These are phyloP conservation scores for Amia ocellicauda DNA, from an alignment of 2,113 vertebrate genomes.

Conservation along the genomic window DNA sequence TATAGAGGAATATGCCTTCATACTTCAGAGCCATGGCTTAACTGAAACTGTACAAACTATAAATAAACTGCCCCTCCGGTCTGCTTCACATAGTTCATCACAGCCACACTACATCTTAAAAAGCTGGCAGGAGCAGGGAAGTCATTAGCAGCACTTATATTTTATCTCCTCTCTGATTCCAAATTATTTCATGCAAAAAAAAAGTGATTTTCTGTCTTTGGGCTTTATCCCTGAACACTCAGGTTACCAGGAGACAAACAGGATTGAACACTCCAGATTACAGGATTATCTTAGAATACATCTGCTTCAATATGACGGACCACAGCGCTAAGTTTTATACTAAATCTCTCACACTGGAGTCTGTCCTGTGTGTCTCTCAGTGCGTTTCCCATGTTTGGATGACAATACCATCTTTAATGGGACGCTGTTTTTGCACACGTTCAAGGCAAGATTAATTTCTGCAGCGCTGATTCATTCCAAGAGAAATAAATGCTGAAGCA, in stretches of 20 bases:
- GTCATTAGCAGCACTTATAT: slow-evolving; percentile 51
- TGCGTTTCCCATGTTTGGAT: neutral
- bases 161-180: slow-evolving; percentile 22
- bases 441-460: neutral
- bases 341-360: slow-evolving; percentile 7
- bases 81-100: neutral
- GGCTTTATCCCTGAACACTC: slow-evolving; percentile 35
- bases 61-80: slow-evolving; percentile 20
- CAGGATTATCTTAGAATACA: slow-evolving; percentile 26
- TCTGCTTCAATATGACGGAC: slow-evolving; percentile 23
- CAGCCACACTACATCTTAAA: slow-evolving; percentile 26
- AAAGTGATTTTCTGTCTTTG: slow-evolving; percentile 31
- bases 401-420: neutral
- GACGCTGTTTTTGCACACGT: neutral
- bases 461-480: neutral
- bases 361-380: neutral
- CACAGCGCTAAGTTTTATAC: slow-evolving; percentile 5
- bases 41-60: slow-evolving; percentile 29
- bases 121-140: slow-evolving; percentile 43
- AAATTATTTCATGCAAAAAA: slow-evolving; percentile 26
- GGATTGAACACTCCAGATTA: slow-evolving; percentile 29
- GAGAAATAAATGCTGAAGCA: slow-evolving; percentile 2
- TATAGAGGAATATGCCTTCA: too few species aligned
- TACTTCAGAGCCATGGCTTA: slow-evolving; percentile 29
- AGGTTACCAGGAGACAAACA: slow-evolving; percentile 38